Evolutionary conservation across 1,140 invertebrate species (phyloP).

Genomic region (Archivesica marissinica): DNA sequence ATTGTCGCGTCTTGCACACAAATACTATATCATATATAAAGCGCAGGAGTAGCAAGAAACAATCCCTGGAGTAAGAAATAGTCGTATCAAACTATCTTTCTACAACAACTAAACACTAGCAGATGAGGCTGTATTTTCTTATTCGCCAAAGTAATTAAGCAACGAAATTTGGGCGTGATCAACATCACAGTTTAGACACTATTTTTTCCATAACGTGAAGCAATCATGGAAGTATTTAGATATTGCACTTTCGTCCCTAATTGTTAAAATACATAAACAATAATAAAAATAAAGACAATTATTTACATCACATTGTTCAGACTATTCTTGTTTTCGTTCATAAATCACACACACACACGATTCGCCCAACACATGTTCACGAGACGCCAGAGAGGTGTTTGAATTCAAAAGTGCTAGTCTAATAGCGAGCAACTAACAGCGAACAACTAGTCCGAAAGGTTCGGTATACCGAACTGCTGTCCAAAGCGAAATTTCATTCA

Average conservation of each 20-base stretch:
- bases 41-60: not conserved
- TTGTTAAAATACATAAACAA: not conserved
- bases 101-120: no score
- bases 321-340: not conserved
- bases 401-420: not conserved
- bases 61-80: not conserved
- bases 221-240: no score
- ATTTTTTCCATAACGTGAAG: no score
- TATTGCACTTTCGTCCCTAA: no score
- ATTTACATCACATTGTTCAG: conserved; percentile 4
- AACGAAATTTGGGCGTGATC: no score
- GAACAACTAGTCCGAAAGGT: not conserved
- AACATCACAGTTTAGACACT: no score
- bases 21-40: not conserved
- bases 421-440: not conserved
- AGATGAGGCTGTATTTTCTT: no score
- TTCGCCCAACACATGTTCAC: not conserved
- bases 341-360: not conserved
- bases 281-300: not conserved
- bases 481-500: conserved; percentile 8
- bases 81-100: no score
- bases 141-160: no score
- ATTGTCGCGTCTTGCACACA: not conserved
- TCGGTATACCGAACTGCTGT: not conserved
- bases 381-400: not conserved